Conservation (phyloP, 1,140 invertebrate genomes). For the Cepaea nemoralis region DNA sequence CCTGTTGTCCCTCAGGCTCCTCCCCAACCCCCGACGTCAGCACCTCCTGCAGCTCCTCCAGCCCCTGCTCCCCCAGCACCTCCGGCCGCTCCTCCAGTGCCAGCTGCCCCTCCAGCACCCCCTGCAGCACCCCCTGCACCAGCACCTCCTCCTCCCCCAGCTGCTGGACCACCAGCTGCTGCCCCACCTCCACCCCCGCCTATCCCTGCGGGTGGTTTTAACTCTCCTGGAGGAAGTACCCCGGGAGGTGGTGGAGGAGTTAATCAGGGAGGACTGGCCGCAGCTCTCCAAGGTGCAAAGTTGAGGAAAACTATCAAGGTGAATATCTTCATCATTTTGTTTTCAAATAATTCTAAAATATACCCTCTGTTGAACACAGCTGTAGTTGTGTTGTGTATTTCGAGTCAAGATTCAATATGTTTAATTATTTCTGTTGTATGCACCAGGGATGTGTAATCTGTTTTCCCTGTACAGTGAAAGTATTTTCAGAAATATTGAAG, state of each 20-base stretch:
- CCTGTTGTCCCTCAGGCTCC: conserved; percentile 46
- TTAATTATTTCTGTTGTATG: too few relatives aligned
- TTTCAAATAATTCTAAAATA: too few relatives aligned
- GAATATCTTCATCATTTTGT: background rate
- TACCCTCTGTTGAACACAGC: too few relatives aligned
- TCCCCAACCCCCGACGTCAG: conserved; percentile 51
- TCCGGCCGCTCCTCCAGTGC: background rate
- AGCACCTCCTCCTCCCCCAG: conserved; percentile 49
- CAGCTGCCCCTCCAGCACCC: background rate
- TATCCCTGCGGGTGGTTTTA: conserved; percentile 50
- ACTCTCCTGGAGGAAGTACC: conserved; percentile 37
- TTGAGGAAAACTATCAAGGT: conserved; percentile 51
- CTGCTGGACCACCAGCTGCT: conserved; percentile 47
- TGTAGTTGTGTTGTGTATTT: too few relatives aligned
- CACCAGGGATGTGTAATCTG: too few relatives aligned
- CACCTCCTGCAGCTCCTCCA: conserved; percentile 52
- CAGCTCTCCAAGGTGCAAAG: conserved; percentile 52
- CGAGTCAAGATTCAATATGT: too few relatives aligned
- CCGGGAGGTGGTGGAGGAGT: background rate
- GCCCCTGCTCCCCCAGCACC: background rate
- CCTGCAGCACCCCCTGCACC: conserved; percentile 67
- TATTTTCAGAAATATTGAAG: too few relatives aligned
- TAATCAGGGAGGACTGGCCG: conserved; percentile 51
- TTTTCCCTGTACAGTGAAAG: too few relatives aligned
- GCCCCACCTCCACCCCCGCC: conserved; percentile 43